phyloP scores from a whole-genome alignment of 2,797 vertebrate species.

The Tapera naevia region DNA sequence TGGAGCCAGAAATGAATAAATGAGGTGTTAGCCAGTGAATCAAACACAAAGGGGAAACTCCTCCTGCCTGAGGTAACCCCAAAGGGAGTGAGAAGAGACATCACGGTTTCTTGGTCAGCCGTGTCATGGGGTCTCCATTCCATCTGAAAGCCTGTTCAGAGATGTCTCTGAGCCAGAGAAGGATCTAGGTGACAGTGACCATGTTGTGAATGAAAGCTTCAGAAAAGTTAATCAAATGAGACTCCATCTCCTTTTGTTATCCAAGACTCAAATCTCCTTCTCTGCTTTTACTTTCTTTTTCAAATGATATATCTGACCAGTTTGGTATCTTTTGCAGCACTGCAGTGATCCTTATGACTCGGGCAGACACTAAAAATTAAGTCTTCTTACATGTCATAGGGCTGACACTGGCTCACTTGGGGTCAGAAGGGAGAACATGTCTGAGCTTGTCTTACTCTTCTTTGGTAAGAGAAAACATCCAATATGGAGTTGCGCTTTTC shows the following conservation, averaged over 20 bases:
- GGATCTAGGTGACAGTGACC: neutral
- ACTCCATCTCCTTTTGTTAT: neutral
- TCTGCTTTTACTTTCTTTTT: neutral
- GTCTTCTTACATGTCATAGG: accelerated
- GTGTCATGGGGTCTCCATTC: neutral
- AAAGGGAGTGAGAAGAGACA: neutral
- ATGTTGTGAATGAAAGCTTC: neutral
- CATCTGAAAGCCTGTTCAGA: neutral
- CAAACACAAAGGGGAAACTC: neutral
- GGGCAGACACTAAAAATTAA: neutral
- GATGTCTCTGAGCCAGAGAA: neutral
- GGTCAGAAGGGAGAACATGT: neutral
- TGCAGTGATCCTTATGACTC: neutral
- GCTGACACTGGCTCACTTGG: accelerated
- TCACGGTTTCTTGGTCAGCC: neutral
- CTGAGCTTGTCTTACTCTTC: neutral
- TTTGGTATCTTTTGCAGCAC: neutral
- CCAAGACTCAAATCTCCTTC: neutral
- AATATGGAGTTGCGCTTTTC: neutral
- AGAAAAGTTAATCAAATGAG: neutral
- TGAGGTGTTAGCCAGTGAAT: neutral
- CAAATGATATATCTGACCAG: neutral
- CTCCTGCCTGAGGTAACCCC: neutral
- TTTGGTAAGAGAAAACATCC: neutral
- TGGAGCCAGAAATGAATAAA: neutral